A percentile compares a stretch with the other conserved stretches of the same genome.
Conservation (phyloP, 1,140 invertebrate genomes). For the Nasonia longicornis region DNA sequence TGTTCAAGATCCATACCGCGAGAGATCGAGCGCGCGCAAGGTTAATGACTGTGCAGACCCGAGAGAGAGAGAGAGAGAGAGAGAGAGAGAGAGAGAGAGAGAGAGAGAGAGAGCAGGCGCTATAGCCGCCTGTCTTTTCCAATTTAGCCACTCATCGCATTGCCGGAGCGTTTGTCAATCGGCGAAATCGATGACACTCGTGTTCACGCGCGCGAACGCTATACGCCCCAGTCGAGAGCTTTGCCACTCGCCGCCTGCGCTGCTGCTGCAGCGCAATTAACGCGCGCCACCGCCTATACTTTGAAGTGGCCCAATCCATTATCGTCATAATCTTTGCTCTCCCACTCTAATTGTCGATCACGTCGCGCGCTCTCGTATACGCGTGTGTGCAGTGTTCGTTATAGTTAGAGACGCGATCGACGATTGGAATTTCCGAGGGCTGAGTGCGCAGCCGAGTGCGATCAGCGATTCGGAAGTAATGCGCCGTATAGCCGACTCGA, state of each 20-base stretch:
- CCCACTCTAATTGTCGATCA: neutral
- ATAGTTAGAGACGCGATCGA: neutral
- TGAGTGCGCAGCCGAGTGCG: neutral
- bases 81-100: neutral
- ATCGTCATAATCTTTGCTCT: constrained; percentile 18
- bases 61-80: too few species aligned
- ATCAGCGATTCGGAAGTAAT: neutral
- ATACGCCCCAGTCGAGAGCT: neutral
- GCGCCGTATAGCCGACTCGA: neutral
- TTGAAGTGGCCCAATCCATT: constrained; percentile 21
- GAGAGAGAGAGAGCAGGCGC: neutral
- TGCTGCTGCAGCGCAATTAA: neutral
- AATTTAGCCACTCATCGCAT: constrained; percentile 40
- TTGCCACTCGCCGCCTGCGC: neutral
- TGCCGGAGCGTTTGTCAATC: constrained; percentile 42
- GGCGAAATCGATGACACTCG: constrained; percentile 43
- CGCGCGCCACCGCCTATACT: neutral
- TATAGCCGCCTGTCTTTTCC: constrained; percentile 24
- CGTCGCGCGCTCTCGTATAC: too few species aligned
- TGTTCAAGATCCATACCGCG: constrained; percentile 12
- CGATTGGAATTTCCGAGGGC: neutral
- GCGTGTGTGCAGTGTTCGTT: too few species aligned
- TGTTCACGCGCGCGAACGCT: neutral
- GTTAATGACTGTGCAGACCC: too few species aligned
- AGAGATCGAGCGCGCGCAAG: too few species aligned